Percentiles rank a stretch among this genome's conserved stretches.
These are phyloP conservation scores for Tokudaia tokunoshimensis DNA, from an alignment of 2,797 vertebrate genomes.

Conservation along the genomic window DNA sequence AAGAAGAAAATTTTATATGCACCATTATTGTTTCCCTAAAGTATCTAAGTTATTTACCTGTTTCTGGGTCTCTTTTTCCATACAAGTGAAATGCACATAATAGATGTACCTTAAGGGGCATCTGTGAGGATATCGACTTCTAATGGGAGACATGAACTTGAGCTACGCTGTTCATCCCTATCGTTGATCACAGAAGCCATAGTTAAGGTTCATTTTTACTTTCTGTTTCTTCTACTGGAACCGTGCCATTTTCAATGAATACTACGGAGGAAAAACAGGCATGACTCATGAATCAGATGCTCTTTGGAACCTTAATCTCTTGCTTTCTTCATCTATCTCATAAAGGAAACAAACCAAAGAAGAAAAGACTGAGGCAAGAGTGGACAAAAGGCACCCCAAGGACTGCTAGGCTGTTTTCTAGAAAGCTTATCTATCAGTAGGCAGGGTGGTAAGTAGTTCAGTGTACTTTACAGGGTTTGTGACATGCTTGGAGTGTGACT, in stretches of 20 bases:
- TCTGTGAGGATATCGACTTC: slow-evolving; percentile 32
- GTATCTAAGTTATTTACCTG: slow-evolving; percentile 11
- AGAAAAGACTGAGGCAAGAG: slow-evolving; percentile 62
- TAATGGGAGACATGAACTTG: not conserved
- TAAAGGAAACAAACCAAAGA: slow-evolving; percentile 76
- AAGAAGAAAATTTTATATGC: not conserved
- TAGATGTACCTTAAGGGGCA: not conserved
- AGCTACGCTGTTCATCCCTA: slow-evolving; percentile 55
- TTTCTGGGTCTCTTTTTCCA: slow-evolving; percentile 15
- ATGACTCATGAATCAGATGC: slow-evolving; percentile 80
- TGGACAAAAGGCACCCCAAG: slow-evolving; percentile 31
- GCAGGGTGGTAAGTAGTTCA: not conserved
- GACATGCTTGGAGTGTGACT: not conserved
- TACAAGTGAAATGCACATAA: not conserved
- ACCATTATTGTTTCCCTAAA: not conserved
- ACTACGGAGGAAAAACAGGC: slow-evolving; percentile 71
- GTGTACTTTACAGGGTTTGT: not conserved
- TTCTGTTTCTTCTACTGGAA: slow-evolving; percentile 83
- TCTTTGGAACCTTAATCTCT: slow-evolving; percentile 80
- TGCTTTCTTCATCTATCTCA: slow-evolving; percentile 75
- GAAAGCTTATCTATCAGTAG: slow-evolving; percentile 66
- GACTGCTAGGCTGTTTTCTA: slow-evolving; percentile 70
- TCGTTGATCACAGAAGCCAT: slow-evolving; percentile 45
- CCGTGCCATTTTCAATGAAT: slow-evolving; percentile 75
- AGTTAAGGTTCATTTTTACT: slow-evolving; percentile 74